Conservation (phyloP, 2,888 invertebrate species). For the Liopterus haemorrhoidalis region DNA sequence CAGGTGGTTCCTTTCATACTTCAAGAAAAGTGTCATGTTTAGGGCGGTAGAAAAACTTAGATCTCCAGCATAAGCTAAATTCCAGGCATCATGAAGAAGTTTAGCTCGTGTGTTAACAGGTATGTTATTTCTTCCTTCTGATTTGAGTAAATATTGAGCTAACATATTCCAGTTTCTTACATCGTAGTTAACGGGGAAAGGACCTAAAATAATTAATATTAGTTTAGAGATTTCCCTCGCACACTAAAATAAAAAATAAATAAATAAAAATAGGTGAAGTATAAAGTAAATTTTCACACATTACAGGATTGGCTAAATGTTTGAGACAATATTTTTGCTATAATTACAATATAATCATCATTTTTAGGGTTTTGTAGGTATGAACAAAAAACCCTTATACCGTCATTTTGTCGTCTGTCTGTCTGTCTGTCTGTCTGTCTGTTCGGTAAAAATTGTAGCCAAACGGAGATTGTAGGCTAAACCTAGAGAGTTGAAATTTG, state of each 20-base stretch:
- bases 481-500: too few species aligned
- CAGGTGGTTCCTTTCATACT: slow-evolving; percentile 64
- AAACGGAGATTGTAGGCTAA: too few species aligned
- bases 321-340: not conserved
- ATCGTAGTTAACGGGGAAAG: slow-evolving; percentile 80
- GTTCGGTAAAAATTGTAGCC: too few species aligned
- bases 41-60: slow-evolving; percentile 68
- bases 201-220: slow-evolving; percentile 49
- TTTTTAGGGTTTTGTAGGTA: too few species aligned
- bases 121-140: slow-evolving; percentile 51
- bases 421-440: too few species aligned
- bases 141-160: slow-evolving; percentile 56
- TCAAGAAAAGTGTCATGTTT: slow-evolving; percentile 72
- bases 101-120: slow-evolving; percentile 70
- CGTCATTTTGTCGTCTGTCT: too few species aligned
- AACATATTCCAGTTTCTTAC: slow-evolving; percentile 69
- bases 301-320: not conserved
- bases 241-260: slow-evolving; percentile 7
- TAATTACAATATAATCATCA: too few species aligned
- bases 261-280: not conserved
- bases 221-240: slow-evolving; percentile 2
- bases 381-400: too few species aligned
- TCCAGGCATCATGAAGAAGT: slow-evolving; percentile 71
- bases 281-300: not conserved
- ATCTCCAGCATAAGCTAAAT: slow-evolving; percentile 71